Evolutionary conservation across 2,113 vertebrate genomes (phyloP), one percentile per base, ranked within the genome.

Genomic region (Erythrocebus patas): DNA sequence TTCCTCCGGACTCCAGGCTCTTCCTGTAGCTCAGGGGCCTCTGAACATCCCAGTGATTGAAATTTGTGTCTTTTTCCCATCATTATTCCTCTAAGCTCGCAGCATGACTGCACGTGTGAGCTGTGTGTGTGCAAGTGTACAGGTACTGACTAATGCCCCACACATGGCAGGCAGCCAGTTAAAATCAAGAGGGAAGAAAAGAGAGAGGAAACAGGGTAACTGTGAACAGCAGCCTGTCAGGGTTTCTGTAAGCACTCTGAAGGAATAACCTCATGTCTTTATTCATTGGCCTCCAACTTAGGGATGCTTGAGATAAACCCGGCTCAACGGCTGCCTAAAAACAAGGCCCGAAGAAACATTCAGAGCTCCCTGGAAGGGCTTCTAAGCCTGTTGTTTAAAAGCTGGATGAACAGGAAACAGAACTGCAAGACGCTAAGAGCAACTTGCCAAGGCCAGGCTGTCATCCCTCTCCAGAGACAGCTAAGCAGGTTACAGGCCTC

Each of bases 221-320:
- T 18, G 0, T 8, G 7, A 7, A 5, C 1, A 32, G 10, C 16
- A 45, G 8, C 55, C 0, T 14, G 1, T 17, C 6, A 5, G 18
- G 16, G 43, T 57, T 20, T 91, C 73, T 20, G 75, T 35, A 55
- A 1, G 30, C 1, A 0, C 38, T 35, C 3, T 25, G 35, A 89
- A 40, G 50, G 40, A 25, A 55, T 23, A 43, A 81, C 23, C 38
- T 12, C n/a, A 38, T 40, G 23, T 12, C 3, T 38, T 38, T 68
- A 27, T 40, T 70, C 27, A 30, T 76, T 22, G 27, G 11, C 25
- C 43, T 89, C 48, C 80, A 27, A 43, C 20, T 45, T 5, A 79
- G 61, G 66, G 50, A 30, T 18, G 5, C 32, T 20, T 8, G 35
- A 73, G 43, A 32, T 18, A 68, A 38, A 18, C 57, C 11, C 22